Conservation (phyloP, 2,888 invertebrate genomes). For the Coelinius sp. region DNA sequence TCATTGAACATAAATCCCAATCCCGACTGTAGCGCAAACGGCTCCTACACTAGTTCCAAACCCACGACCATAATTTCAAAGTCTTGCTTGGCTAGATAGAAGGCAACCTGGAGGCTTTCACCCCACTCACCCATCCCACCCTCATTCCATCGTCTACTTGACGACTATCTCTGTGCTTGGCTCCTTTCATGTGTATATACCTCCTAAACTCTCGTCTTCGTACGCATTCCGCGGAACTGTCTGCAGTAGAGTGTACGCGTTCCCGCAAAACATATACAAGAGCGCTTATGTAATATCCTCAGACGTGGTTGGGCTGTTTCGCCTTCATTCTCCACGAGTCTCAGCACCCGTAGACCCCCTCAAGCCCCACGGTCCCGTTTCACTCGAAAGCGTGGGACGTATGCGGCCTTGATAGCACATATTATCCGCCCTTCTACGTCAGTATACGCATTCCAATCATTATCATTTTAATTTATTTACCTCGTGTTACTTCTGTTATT, state of each 20-base stretch:
- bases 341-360: background rate
- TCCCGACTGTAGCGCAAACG: slow-evolving; percentile 48
- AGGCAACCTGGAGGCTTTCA: slow-evolving; percentile 29
- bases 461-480: background rate
- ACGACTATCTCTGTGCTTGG: slow-evolving; percentile 5
- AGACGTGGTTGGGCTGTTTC: background rate
- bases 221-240: slow-evolving; percentile 8
- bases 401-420: slow-evolving; percentile 32
- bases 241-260: background rate
- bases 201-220: slow-evolving; percentile 10
- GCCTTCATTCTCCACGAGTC: background rate
- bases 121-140: background rate
- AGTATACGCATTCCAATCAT: background rate
- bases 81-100: slow-evolving; percentile 46
- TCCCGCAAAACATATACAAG: slow-evolving; percentile 6
- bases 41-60: slow-evolving; percentile 47
- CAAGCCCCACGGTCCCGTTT: background rate
- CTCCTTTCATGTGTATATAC: background rate
- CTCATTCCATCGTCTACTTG: slow-evolving; percentile 12
- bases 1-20: slow-evolving; percentile 45
- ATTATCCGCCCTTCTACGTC: slow-evolving; percentile 16
- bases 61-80: slow-evolving; percentile 48
- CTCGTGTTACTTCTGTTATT: background rate
- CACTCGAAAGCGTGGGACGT: slow-evolving; percentile 37
- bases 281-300: slow-evolving; percentile 13